Conservation (phyloP, 2,888 invertebrate species). For the Mimas tiliae region DNA sequence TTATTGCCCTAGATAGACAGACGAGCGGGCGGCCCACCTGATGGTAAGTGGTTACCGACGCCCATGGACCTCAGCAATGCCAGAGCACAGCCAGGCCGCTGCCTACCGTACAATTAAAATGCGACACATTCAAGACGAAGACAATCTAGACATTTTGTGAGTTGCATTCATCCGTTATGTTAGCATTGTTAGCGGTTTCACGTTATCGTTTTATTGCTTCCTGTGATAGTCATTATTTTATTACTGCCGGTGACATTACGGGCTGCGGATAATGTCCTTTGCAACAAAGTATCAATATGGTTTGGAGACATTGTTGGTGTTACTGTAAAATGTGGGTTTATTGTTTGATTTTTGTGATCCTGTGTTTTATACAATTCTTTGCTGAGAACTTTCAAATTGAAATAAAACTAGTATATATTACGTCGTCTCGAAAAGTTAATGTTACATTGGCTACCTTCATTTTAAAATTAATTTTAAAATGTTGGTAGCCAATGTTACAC, state of each 20-base stretch:
- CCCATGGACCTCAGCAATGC: too few species aligned
- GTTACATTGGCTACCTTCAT: too few species aligned
- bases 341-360: not conserved
- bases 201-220: constrained; percentile 65
- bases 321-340: constrained; percentile 9
- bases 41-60: too few species aligned
- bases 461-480: too few species aligned
- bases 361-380: not conserved
- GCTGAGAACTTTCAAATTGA: too few species aligned
- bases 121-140: constrained; percentile 27
- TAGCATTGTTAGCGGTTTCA: constrained; percentile 49
- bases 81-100: too few species aligned
- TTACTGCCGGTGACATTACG: constrained; percentile 41
- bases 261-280: constrained; percentile 40
- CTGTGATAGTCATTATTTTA: constrained; percentile 58
- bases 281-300: constrained; percentile 44
- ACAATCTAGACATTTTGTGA: constrained; percentile 36
- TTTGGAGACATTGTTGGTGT: constrained; percentile 33
- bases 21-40: too few species aligned
- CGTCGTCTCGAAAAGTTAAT: too few species aligned
- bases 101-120: too few species aligned
- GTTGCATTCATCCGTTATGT: constrained; percentile 28
- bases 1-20: too few species aligned
- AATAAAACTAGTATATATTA: too few species aligned
- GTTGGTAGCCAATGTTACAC: too few species aligned